Conservation (phyloP, 1,140 invertebrate genomes). For the Eurosta solidaginis region DNA sequence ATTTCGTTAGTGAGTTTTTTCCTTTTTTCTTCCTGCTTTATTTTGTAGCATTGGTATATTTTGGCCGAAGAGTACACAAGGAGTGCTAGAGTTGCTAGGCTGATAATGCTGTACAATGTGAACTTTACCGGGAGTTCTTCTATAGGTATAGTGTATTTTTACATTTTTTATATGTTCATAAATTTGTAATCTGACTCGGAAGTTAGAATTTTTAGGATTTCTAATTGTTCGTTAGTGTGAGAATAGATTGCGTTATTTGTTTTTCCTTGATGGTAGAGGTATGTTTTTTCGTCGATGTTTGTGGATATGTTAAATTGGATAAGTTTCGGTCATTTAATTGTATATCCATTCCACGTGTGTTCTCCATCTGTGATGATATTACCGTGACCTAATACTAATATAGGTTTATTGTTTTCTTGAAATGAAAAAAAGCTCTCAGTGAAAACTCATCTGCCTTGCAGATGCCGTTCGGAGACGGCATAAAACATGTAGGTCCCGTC, state of each 20-base stretch:
- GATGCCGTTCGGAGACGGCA: too few relatives aligned
- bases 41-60: not conserved
- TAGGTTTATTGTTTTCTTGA: too few relatives aligned
- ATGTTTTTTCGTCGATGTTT: not conserved
- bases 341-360: not conserved
- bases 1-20: not conserved
- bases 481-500: too few relatives aligned
- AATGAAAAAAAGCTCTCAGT: too few relatives aligned
- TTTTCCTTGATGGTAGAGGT: not conserved
- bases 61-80: not conserved
- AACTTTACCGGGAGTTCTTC: not conserved
- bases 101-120: not conserved
- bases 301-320: too few relatives aligned
- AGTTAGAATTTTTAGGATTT: too few relatives aligned
- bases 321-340: too few relatives aligned
- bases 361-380: not conserved
- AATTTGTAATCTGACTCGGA: too few relatives aligned
- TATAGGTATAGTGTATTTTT: too few relatives aligned
- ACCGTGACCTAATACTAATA: too few relatives aligned
- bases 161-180: not conserved
- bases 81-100: too few relatives aligned
- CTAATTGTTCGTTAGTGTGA: not conserved
- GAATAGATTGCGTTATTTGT: not conserved
- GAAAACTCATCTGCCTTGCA: too few relatives aligned
- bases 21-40: not conserved